Conservation (phyloP, 2,113 vertebrate species). For the Pseudonaja textilis region DNA sequence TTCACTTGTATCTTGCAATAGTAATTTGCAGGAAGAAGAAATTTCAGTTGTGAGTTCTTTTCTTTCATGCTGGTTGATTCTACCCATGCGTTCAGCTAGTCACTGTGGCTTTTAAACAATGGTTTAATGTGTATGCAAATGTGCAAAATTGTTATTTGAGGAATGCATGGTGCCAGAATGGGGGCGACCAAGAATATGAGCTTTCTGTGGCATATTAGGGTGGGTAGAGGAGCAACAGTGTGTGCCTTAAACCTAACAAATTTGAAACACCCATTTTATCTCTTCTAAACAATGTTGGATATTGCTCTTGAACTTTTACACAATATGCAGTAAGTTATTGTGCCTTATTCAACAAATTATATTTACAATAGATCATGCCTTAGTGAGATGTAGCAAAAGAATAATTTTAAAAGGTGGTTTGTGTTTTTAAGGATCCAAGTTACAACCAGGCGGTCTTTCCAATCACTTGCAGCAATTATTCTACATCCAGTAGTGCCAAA, state of each 20-base stretch:
- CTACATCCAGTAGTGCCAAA: not conserved
- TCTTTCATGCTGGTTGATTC: not conserved
- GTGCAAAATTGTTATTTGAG: not conserved
- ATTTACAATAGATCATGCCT: not conserved
- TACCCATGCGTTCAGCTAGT: not conserved
- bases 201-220: not conserved
- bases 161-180: not conserved
- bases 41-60: not conserved
- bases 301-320: not conserved
- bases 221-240: not conserved
- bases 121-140: not conserved
- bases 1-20: not conserved
- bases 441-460: not conserved
- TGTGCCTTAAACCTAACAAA: not conserved
- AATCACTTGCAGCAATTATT: not conserved
- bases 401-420: not conserved
- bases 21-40: not conserved
- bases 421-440: not conserved
- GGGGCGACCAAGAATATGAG: not conserved
- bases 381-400: not conserved
- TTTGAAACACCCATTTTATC: not conserved
- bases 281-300: not conserved
- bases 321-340: not conserved
- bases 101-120: not conserved
- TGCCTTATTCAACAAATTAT: not conserved